Evolutionary conservation across 2,797 vertebrate species (phyloP), one percentile per base, ranked within the genome.

Genomic region (Microtus agrestis): DNA sequence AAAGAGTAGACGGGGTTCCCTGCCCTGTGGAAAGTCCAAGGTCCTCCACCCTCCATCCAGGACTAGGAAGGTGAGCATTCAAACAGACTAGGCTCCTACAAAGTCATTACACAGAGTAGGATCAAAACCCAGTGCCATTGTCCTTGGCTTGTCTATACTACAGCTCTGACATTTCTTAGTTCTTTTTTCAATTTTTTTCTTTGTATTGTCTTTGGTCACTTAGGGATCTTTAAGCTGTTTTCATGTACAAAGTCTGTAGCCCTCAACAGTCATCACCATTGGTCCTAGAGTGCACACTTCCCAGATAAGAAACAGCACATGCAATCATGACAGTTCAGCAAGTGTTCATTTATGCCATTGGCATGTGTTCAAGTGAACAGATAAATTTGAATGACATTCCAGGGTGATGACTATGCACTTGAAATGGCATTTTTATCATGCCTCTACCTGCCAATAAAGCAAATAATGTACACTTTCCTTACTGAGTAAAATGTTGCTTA

Each of bases 151-250:
- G 5, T 65, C 40, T 87, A 14, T 63, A 82, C 77, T 14, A 19
- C 21, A 86, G 61, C 12, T 37, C 43, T 81, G 31, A 81, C 4
- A 76, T 40, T 76, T 93, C 37, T 89, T 34, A 82, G 43, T 65
- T 82, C 17, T 31, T 90, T 4, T 82, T 96, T 37, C 51, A 81
- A 73, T 59, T 54, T 74, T 85, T 34, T 87, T 43, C 19, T 31
- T n/a, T 73, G 19, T 10, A 40, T 93, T 95, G 79, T 51, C 37
- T 76, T 81, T 91, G 87, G 73, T 51, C 31, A 73, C 74, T 91
- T 71, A 27, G 34, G 51, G 51, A 2, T 4, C 87, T 29, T 78
- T 34, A 88, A 87, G 80, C 6, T 63, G 2, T 23, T 21, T 79
- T 81, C 43, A 79, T 17, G 78, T 5, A 78, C 31, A 59, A 46